Evolutionary conservation across 2,113 vertebrate species (phyloP).

Genomic region (Perccottus glenii): DNA sequence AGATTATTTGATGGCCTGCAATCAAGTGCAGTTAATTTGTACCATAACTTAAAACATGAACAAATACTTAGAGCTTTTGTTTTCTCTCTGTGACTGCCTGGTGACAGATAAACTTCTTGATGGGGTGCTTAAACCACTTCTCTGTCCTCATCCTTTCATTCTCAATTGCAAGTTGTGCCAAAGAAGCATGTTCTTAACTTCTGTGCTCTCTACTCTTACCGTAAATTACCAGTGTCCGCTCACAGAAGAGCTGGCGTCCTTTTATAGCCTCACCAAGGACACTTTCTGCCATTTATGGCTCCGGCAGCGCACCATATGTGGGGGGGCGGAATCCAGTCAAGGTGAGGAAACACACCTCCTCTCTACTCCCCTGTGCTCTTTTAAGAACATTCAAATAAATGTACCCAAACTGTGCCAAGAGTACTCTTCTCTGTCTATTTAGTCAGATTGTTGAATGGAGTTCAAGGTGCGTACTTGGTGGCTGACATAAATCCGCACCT

Average conservation of each 20-base stretch:
- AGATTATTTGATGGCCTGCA: too few species aligned
- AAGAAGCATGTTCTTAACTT: slow-evolving; percentile 45
- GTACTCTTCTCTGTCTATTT: slow-evolving; percentile 30
- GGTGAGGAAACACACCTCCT: slow-evolving; percentile 50
- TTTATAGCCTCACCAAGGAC: slow-evolving; percentile 77
- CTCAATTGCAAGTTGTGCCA: slow-evolving; percentile 13
- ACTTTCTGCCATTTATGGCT: slow-evolving; percentile 81
- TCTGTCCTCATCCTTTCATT: slow-evolving; percentile 30
- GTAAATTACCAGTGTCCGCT: slow-evolving; percentile 59
- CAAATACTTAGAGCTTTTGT: slow-evolving; percentile 1
- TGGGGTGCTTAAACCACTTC: slow-evolving; percentile 21
- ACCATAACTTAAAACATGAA: neutral
- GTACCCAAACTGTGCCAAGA: slow-evolving; percentile 45
- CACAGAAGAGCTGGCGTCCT: slow-evolving; percentile 52
- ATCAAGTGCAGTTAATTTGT: too few species aligned
- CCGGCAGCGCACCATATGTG: slow-evolving; percentile 20
- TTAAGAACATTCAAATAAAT: slow-evolving; percentile 33
- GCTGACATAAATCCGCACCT: slow-evolving; percentile 59
- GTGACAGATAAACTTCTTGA: slow-evolving; percentile 49
- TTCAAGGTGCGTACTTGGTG: slow-evolving; percentile 37
- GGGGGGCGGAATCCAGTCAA: slow-evolving; percentile 43
- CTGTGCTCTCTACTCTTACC: slow-evolving; percentile 35
- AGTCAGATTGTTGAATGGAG: slow-evolving; percentile 27
- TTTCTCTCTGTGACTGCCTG: slow-evolving; percentile 30
- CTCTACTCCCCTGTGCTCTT: slow-evolving; percentile 3